Evolutionary conservation across 2,797 vertebrate species (phyloP), one percentile per base, ranked within the genome.

Genomic region (Pseudochirops cupreus): DNA sequence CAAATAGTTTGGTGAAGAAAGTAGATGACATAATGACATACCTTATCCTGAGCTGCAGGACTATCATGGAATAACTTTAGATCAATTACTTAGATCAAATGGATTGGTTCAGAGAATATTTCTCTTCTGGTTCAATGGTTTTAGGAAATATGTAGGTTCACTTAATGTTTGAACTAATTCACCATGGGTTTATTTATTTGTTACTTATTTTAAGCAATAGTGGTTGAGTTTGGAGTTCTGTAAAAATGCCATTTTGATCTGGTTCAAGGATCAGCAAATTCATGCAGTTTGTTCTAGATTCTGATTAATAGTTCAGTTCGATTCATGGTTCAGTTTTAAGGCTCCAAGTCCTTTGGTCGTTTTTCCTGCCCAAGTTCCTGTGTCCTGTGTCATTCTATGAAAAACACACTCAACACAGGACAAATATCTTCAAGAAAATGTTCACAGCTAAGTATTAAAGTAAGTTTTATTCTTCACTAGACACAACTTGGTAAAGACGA

Each of bases 1-100:
- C 74, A 94, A 97, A 90, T 26, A 92, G n/a, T 58, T 10, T 59
- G 55, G 56, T 58, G 92, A 96, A 96, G 93, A 94, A 57, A 95
- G 50, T 74, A 56, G 3, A 39, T 39, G 67, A 21, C n/a, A 46
- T 82, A 95, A 93, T 39, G 57, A 31, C 59, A 95, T 93, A 90
- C 74, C n/a, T 67, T 67, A 93, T 89, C 21, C 39, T n/a, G 91
- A 91, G 93, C 26, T 58, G 55, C 56, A 55, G 67, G 87, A 53
- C 56, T 67, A 26, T 90, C 50, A 93, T 31, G 0, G 89, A 89
- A 92, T 31, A 50, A 57, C 52, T n/a, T 26, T 67, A 96, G 96
- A 55, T 95, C 87, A 74, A 91, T 53, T 87, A 92, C 94, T 67
- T 91, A 46, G 96, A 62, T 92, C 89, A 96, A 62, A 92, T 89